Evolutionary conservation across 2,797 vertebrate genomes (phyloP), one percentile per base, ranked within the genome.

Genomic region (Pangasius djambal): DNA sequence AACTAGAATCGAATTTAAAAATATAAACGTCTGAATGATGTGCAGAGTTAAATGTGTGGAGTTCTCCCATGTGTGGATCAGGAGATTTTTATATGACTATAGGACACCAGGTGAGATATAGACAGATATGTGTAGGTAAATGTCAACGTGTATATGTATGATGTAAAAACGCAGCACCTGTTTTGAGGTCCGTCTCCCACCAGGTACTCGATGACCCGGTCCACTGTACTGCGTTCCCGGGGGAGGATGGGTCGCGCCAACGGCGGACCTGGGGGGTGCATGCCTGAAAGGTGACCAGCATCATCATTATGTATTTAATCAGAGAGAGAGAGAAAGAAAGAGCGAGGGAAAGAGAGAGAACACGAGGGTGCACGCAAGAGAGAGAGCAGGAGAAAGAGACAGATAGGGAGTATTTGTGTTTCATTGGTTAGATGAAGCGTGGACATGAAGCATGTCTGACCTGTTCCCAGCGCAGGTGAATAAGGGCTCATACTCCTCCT

Each of bases 121-220:
- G 65, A 31, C 13, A 20, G 31, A 34, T 20, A 16, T 0, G 13
- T 34, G 6, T 34, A 59, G 4, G 1, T 20, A 28, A 40, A 63
- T 18, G 44, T 37, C 7, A 13, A 7, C 48, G n/a, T 72, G 8
- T 57, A 63, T 0, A n/a, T 13, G 12, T 12, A 52, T 78, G 22
- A 83, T 44, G 59, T 82, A 28, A 82, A 8, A 20, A 28, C 85
- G 16, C 61, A 16, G 78, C 95, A 99, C 98, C 98, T 98, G 97
- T 99, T 99, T 93, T 99, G 98, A 88, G 98, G 98, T 93, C 98
- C 98, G 89, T 99, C 98, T 7, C 98, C 98, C 84, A 99, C 98
- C 91, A 99, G 95, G 93, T 99, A 99, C 91, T 99, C 98, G 86
- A 99, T 97, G 93, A 99, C 95, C 95, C 98, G 92, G 93, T 99